A percentile compares a stretch with the other conserved stretches of the same genome.
Conservation (phyloP, 2,888 invertebrate species). For the Netelia fuscicornis region DNA sequence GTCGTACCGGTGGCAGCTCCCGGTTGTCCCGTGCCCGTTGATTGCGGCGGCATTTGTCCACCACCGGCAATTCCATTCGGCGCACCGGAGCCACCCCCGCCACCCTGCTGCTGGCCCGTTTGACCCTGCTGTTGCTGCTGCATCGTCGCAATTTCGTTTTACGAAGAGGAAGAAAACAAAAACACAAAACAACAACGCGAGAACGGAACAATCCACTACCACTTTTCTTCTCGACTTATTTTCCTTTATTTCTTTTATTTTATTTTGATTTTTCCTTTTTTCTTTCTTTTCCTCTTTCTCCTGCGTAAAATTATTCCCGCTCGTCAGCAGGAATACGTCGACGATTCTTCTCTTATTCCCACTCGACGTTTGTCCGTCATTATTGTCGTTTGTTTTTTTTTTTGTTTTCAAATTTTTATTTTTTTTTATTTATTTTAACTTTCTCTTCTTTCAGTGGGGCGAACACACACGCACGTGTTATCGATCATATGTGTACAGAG, state of each 20-base stretch:
- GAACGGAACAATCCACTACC: neutral
- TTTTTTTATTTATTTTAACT: neutral
- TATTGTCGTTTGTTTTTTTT: slow-evolving; percentile 39
- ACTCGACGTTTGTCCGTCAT: slow-evolving; percentile 67
- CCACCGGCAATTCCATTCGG: slow-evolving; percentile 83
- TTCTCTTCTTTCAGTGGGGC: neutral
- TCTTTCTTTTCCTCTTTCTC: neutral
- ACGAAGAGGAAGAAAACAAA: slow-evolving; percentile 36
- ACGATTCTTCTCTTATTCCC: slow-evolving; percentile 55
- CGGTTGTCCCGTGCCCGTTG: slow-evolving; percentile 73
- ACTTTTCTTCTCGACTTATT: slow-evolving; percentile 8
- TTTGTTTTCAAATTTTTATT: slow-evolving; percentile 2
- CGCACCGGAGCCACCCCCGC: slow-evolving; percentile 67
- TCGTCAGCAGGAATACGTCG: slow-evolving; percentile 76
- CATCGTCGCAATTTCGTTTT: slow-evolving; percentile 66
- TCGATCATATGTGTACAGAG: slow-evolving; percentile 19
- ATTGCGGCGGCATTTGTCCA: slow-evolving; percentile 79
- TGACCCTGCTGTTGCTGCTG: slow-evolving; percentile 77
- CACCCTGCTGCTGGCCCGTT: slow-evolving; percentile 59
- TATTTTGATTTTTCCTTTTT: slow-evolving; percentile 13
- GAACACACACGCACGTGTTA: slow-evolving; percentile 1
- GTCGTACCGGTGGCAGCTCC: slow-evolving; percentile 87
- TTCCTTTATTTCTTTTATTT: slow-evolving; percentile 1
- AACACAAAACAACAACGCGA: too few relatives aligned
- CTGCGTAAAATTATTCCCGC: slow-evolving; percentile 54